Base-by-base conservation (phyloP, 2,113 vertebrate genomes). In the Crotophaga sulcirostris region DNA sequence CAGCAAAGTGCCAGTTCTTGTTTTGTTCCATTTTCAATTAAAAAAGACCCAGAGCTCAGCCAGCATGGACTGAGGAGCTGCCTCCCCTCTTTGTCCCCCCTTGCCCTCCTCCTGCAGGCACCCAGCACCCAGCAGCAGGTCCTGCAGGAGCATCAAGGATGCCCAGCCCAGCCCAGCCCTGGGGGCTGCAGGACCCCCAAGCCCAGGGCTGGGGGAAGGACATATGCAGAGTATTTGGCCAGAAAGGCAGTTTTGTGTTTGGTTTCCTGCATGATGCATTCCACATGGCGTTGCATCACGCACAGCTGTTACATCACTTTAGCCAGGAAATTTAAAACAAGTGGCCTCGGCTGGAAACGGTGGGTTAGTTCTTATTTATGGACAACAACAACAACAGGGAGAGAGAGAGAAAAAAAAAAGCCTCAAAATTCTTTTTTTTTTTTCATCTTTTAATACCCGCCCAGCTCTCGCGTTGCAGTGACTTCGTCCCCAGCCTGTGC, bases 231-330 rank as follows among this genome's bases (percentile, higher is more conserved):
- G 82, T 6, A 6, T 84, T 91, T 84, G 82, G 93, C n/a, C 75
- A 91, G 93, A 80, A 85, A 83, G 59, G 90, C 75, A 29, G 87
- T 82, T 95, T 84, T 94, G 94, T 93, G 40, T 85, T 93, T 90
- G 87, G 90, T 95, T 96, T 96, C 92, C 94, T 77, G 94, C 10
- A 77, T 90, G 95, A 94, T 96, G 87, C 76, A 34, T 97, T 95
- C 96, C 96, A 96, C 94, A 95, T 93, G 96, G 94, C 40, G 47
- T 96, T 97, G 96, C 95, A 94, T 96, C 96, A 95, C 95, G 6
- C 96, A 96, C 96, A 97, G 96, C 96, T 97, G 96, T 96, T 96
- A 95, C 94, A 96, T 93, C 94, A 93, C 96, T 95, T 93, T 59
- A 94, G 95, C 96, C 95, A 96, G 95, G 95, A 97, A 96, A 95